These are phyloP conservation scores for Hirtodrosophila duncani DNA, from an alignment of 2,888 invertebrate species.

Conservation along the genomic window DNA sequence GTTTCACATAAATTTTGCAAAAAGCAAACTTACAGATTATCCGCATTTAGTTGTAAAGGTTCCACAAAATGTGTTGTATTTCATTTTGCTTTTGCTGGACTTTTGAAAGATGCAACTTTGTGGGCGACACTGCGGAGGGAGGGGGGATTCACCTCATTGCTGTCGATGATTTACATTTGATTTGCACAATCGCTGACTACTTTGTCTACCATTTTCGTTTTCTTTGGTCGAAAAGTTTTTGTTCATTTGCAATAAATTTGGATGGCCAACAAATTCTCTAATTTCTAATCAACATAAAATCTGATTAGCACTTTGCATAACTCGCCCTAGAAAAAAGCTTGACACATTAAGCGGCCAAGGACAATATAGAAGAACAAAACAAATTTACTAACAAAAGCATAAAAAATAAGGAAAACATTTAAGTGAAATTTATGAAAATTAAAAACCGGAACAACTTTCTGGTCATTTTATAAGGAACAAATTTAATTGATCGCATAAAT, in stretches of 20 bases:
- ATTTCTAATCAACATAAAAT: conserved; percentile 73
- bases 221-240: conserved; percentile 8
- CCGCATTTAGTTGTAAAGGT: conserved; percentile 76
- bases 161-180: conserved; percentile 74
- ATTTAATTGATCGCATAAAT: conserved; percentile 75
- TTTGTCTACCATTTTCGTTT: neutral
- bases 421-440: conserved; percentile 78
- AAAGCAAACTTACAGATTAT: conserved; percentile 76
- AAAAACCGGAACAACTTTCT: conserved; percentile 70
- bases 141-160: conserved; percentile 22
- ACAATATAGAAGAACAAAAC: no score
- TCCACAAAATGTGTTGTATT: conserved; percentile 71
- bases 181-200: conserved; percentile 53
- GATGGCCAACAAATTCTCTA: conserved; percentile 41
- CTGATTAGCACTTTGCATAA: conserved; percentile 68
- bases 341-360: conserved; percentile 60
- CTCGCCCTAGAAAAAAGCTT: conserved; percentile 37
- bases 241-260: conserved; percentile 68
- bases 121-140: no score
- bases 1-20: conserved; percentile 65
- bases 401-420: conserved; percentile 56
- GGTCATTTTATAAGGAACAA: conserved; percentile 69
- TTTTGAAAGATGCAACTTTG: conserved; percentile 61
- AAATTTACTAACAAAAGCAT: conserved; percentile 45
- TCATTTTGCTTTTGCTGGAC: conserved; percentile 57